Evolutionary conservation across 2,888 invertebrate genomes (phyloP).

Genomic region (Hirudinaria manillensis): DNA sequence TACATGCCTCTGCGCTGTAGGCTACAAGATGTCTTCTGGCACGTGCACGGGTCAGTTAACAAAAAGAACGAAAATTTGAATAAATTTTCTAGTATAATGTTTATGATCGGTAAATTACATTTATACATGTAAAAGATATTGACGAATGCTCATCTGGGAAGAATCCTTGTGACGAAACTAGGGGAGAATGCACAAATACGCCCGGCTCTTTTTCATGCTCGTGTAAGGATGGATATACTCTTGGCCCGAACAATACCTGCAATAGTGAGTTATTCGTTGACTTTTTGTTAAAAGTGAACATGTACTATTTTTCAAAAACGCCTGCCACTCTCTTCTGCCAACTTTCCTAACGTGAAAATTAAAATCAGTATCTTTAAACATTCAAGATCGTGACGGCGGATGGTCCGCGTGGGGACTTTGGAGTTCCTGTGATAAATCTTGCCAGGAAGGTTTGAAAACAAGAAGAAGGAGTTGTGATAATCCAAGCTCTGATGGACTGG

Average conservation of each 20-base stretch:
- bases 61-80: no score
- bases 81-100: neutral
- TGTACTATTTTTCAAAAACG: neutral
- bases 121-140: constrained; percentile 8
- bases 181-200: constrained; percentile 27
- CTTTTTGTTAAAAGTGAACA: neutral
- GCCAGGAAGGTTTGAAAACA: constrained; percentile 30
- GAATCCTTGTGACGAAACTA: constrained; percentile 21
- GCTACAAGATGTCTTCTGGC: constrained; percentile 19
- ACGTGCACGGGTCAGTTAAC: constrained; percentile 25
- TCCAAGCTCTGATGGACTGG: constrained; percentile 31
- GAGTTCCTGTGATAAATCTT: constrained; percentile 30
- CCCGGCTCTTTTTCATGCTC: constrained; percentile 20
- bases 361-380: neutral
- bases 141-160: constrained; percentile 21
- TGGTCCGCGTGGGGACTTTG: constrained; percentile 35
- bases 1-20: constrained; percentile 28
- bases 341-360: neutral
- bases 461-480: constrained; percentile 30
- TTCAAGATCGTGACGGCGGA: constrained; percentile 33
- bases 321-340: neutral
- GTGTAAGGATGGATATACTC: constrained; percentile 28
- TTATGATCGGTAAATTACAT: neutral
- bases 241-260: constrained; percentile 29
- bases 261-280: neutral